Base-by-base conservation (phyloP, 2,888 invertebrate genomes). In the Ellobium chinense region DNA sequence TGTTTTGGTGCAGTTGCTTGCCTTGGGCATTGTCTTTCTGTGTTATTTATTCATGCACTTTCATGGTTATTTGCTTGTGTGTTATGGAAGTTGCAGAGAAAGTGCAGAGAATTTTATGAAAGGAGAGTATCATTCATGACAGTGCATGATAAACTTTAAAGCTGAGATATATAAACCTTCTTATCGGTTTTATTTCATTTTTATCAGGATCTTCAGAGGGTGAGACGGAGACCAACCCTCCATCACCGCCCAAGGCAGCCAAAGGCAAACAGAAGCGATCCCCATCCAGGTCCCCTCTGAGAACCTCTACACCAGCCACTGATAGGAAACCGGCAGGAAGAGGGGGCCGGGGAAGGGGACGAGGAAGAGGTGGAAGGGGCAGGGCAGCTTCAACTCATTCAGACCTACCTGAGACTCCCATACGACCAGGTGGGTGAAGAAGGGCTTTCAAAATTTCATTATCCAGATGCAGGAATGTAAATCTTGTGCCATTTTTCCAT, bases 331-430 rank as follows among this genome's bases (percentile, higher is more conserved):
- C 85, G 21, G 63, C 82, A 54, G 76, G 80, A 1, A 80, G 87
- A 29, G 88, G 82, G 34, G 60, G 82, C 0, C 75, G 83, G 72
- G 60, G 83, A 1, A 83, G 84, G 27, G 76, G 86, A 9, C 84
- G 89, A 1, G 77, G 88, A 54, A 87, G 89, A 1, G 79, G 89
- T 70, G 88, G 89, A 4, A 76, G 88, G 62, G 86, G 88, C 0
- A 75, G 87, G 58, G 83, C 86, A 39, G n/a, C 74, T 27, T 58
- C 74, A 14, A 14, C 34, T 2, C 79, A 58, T 29, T 31, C 74
- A 56, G 80, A 80, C 14, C n/a, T 21, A 21, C 18, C 66, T 1
- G 74, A 80, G 39, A 74, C 68, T 5, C 74, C 74, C n/a, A 37
- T 39, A 7, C 58, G 36, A 31, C 60, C 80, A 58, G 80, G 80